Evolutionary conservation across 92 coral and sea anemone genomes (phyloP).

Genomic region (Ricordea florida): DNA sequence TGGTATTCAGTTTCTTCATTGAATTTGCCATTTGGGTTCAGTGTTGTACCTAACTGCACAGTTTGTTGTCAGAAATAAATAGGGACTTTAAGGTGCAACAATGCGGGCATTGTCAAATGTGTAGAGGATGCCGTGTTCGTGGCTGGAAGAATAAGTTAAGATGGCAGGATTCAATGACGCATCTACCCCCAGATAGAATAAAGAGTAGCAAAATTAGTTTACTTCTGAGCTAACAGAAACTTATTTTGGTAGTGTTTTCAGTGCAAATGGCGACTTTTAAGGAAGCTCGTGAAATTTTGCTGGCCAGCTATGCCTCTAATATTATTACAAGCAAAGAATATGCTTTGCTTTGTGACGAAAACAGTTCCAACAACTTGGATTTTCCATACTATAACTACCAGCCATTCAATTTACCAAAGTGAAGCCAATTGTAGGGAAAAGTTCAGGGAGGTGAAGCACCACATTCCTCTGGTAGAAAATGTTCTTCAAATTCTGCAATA

Average conservation of each 20-base stretch:
- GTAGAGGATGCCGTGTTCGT: conserved; percentile 15
- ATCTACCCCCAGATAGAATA: not conserved
- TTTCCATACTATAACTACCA: conserved; percentile 42
- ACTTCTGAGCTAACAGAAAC: not conserved
- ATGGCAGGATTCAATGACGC: conserved; percentile 14
- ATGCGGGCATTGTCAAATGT: not conserved
- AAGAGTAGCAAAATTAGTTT: not conserved
- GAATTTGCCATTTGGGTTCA: too few species aligned
- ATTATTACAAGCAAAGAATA: conserved; percentile 36
- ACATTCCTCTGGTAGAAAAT: conserved; percentile 28
- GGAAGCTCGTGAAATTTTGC: conserved; percentile 26
- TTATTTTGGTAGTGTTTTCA: not conserved
- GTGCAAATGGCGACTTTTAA: conserved; percentile 10
- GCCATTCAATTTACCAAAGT: conserved; percentile 13
- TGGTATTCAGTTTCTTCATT: too few species aligned
- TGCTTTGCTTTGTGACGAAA: conserved; percentile 22
- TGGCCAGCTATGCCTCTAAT: conserved; percentile 4
- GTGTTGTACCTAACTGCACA: too few species aligned
- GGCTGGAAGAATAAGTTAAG: conserved; percentile 13
- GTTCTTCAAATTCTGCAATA: conserved; percentile 26
- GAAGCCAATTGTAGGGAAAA: conserved; percentile 49
- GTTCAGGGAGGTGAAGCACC: conserved; percentile 40
- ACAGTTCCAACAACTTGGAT: conserved; percentile 33
- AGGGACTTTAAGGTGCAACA: conserved; percentile 28
- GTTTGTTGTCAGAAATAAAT: too few species aligned